Percentiles rank a stretch among this genome's conserved stretches.
Evolutionary conservation across 2,113 vertebrate genomes (phyloP).

Genomic region (Vulpes ferrilata): DNA sequence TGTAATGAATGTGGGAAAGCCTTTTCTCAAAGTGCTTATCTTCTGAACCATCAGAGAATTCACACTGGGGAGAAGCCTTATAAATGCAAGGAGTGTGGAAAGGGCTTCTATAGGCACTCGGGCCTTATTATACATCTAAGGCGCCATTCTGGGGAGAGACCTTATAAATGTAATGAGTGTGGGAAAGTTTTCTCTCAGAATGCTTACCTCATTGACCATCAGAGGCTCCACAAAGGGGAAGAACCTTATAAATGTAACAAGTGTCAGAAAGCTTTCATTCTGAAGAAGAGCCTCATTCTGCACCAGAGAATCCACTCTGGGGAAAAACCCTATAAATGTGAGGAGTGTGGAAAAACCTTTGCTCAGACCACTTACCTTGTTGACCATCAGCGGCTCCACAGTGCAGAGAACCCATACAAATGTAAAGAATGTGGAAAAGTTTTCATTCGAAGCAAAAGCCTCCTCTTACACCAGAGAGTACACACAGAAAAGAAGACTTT

Average conservation of each 20-base stretch:
- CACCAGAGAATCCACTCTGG: slow-evolving; percentile 82
- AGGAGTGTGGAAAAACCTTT: slow-evolving; percentile 82
- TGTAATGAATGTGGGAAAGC: slow-evolving; percentile 83
- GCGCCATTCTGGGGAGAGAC: slow-evolving; percentile 87
- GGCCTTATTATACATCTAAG: slow-evolving; percentile 80
- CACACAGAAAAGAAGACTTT: slow-evolving; percentile 80
- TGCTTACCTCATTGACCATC: slow-evolving; percentile 88
- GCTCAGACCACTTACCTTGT: slow-evolving; percentile 78
- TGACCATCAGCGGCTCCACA: slow-evolving; percentile 82
- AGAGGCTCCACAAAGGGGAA: slow-evolving; percentile 86
- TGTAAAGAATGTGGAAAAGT: slow-evolving; percentile 82
- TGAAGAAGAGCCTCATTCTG: slow-evolving; percentile 79
- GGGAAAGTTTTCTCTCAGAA: slow-evolving; percentile 90
- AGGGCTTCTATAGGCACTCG: slow-evolving; percentile 81
- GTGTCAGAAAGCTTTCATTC: slow-evolving; percentile 79
- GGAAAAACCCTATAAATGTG: slow-evolving; percentile 82
- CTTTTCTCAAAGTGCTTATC: slow-evolving; percentile 82
- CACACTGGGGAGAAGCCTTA: slow-evolving; percentile 84
- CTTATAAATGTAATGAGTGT: slow-evolving; percentile 83
- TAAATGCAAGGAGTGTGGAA: slow-evolving; percentile 82
- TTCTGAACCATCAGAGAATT: slow-evolving; percentile 81
- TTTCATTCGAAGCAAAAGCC: slow-evolving; percentile 81
- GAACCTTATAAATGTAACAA: slow-evolving; percentile 80
- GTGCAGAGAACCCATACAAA: slow-evolving; percentile 82
- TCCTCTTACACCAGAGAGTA: slow-evolving; percentile 77